A percentile compares a stretch with the other conserved stretches of the same genome.
These are phyloP conservation scores for Pristionchus exspectatus DNA, from an alignment of 2,888 invertebrate species.

Conservation along the genomic window DNA sequence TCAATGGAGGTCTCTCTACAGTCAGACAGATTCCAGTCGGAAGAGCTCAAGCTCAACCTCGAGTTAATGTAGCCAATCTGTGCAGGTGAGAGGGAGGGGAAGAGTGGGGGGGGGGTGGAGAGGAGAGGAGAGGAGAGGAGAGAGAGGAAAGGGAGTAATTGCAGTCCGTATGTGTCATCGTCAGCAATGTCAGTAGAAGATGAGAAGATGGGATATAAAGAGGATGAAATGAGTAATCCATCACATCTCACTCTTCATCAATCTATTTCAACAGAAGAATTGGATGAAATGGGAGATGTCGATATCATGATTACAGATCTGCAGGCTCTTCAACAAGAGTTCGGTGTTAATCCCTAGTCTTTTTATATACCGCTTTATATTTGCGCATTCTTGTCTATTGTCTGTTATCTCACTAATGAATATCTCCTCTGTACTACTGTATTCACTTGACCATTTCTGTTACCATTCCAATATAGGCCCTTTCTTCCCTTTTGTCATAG, in stretches of 20 bases:
- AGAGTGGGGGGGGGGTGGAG: background rate
- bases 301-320: conserved; percentile 76
- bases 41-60: conserved; percentile 75
- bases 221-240: background rate
- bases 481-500: background rate
- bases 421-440: background rate
- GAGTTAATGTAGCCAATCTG: conserved; percentile 75
- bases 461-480: background rate
- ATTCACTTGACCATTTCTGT: background rate
- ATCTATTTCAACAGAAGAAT: conserved; percentile 70
- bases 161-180: conserved; percentile 65
- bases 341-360: conserved; percentile 56
- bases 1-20: conserved; percentile 61
- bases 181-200: conserved; percentile 57
- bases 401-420: background rate
- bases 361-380: background rate
- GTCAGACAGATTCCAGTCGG: conserved; percentile 74
- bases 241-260: conserved; percentile 58
- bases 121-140: background rate
- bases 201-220: conserved; percentile 34
- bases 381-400: background rate
- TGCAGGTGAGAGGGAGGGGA: conserved; percentile 57
- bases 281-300: conserved; percentile 69
- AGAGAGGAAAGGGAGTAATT: conserved; percentile 44
- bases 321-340: conserved; percentile 75